Evolutionary conservation across 2,113 vertebrate species (phyloP).

Genomic region (Elachura formosa): DNA sequence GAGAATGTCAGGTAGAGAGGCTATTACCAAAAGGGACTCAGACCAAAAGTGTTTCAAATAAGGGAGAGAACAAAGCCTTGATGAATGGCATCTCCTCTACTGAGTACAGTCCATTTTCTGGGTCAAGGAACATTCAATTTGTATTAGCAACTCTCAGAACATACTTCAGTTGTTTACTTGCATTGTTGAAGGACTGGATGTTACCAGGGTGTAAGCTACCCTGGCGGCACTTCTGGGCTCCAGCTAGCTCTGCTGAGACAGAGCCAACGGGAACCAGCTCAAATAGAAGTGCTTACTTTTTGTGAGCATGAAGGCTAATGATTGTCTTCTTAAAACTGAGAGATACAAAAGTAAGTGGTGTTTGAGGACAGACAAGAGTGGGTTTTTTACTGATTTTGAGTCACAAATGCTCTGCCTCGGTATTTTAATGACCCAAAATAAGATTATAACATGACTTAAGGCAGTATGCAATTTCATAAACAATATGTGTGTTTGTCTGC

Average conservation of each 20-base stretch:
- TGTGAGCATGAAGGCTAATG: background rate
- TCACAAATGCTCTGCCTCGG: background rate
- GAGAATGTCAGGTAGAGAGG: background rate
- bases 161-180: background rate
- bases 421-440: conserved; percentile 16
- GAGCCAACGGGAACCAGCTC: background rate
- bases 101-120: background rate
- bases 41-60: conserved; percentile 11
- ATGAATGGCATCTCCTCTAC: background rate
- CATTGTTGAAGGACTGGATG: background rate
- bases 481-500: background rate
- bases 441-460: background rate
- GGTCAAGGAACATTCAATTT: background rate
- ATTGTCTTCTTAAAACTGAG: background rate
- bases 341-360: background rate
- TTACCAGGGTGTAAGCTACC: background rate
- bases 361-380: background rate
- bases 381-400: background rate
- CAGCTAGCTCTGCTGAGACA: background rate
- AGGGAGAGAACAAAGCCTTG: background rate
- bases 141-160: background rate
- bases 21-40: background rate
- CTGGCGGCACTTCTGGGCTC: background rate
- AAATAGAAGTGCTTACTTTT: background rate
- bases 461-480: background rate